Conservation (phyloP, 2,113 vertebrate species). For the Colossoma macropomum region DNA sequence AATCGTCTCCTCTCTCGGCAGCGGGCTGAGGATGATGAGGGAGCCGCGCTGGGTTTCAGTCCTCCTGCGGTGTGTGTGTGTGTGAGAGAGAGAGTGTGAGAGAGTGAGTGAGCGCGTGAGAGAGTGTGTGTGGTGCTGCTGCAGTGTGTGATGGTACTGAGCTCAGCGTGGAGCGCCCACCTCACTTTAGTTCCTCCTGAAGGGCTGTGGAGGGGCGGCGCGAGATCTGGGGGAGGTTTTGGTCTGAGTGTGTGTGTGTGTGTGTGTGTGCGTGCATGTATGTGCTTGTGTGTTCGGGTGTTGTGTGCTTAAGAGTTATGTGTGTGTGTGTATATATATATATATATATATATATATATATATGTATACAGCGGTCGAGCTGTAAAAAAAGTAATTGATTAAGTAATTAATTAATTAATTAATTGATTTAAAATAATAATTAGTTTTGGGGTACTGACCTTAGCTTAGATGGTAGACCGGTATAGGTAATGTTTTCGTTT, state of each 20-base stretch:
- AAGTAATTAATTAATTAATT: too few relatives aligned
- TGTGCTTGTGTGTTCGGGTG: neutral
- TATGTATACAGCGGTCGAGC: too few relatives aligned
- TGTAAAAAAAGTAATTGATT: slow-evolving; percentile 16
- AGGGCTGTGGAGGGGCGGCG: slow-evolving; percentile 62
- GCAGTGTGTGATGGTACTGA: slow-evolving; percentile 47
- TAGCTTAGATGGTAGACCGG: too few relatives aligned
- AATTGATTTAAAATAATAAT: too few relatives aligned
- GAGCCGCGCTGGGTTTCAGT: neutral
- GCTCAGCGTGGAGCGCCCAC: slow-evolving; percentile 54
- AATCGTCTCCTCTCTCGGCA: slow-evolving; percentile 34
- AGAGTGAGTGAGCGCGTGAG: neutral
- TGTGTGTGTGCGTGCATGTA: slow-evolving; percentile 28
- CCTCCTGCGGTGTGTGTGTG: neutral
- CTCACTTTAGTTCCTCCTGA: slow-evolving; percentile 60
- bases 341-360: slow-evolving; percentile 11
- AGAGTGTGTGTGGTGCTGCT: neutral
- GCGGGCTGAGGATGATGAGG: neutral
- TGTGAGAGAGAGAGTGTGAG: neutral
- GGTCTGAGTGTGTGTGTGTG: slow-evolving; percentile 42
- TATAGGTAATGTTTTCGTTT: too few relatives aligned
- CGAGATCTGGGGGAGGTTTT: slow-evolving; percentile 59
- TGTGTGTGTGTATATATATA: neutral
- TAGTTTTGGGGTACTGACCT: too few relatives aligned
- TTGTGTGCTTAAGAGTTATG: too few relatives aligned